phyloP scores from a whole-genome alignment of 2,888 invertebrate genomes.

The Folsomia manolachei region DNA sequence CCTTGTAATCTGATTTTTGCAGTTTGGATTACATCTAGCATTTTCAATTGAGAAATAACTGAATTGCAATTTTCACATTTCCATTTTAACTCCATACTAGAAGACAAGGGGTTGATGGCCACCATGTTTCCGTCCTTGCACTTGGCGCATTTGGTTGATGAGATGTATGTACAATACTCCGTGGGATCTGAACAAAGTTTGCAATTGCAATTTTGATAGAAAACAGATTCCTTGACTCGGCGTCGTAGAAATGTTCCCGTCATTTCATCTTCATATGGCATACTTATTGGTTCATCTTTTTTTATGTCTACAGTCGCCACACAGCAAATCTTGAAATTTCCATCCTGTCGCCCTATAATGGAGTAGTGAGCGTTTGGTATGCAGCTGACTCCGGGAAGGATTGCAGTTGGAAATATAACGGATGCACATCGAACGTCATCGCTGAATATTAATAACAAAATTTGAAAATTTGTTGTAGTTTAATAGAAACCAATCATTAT shows the following conservation, averaged over 20 bases:
- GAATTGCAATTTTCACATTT: conserved; percentile 20
- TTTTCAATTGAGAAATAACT: not conserved
- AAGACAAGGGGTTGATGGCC: conserved; percentile 9
- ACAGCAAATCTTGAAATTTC: conserved; percentile 7
- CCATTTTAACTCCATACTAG: conserved; percentile 13
- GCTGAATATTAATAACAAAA: not conserved
- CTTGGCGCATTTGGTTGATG: conserved; percentile 23
- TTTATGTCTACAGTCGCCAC: conserved; percentile 18
- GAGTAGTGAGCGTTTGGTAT: conserved; percentile 22
- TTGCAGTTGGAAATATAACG: conserved; percentile 21
- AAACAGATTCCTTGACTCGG: conserved; percentile 10
- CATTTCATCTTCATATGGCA: conserved; percentile 15
- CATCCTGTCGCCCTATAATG: conserved; percentile 14
- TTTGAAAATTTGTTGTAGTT: conserved; percentile 5
- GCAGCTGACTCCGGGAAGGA: conserved; percentile 17
- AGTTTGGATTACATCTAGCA: not conserved
- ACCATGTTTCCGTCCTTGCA: conserved; percentile 20
- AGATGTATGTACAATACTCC: conserved; percentile 24
- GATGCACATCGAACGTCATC: conserved; percentile 15
- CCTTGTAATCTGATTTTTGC: not conserved
- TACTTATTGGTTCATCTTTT: conserved; percentile 12
- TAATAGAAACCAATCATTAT: not conserved
- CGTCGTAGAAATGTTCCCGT: conserved; percentile 20
- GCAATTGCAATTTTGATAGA: conserved; percentile 25
- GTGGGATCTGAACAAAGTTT: conserved; percentile 26